phyloP scores from a whole-genome alignment of 2,113 vertebrate genomes.

The Hirundichthys speculiger region DNA sequence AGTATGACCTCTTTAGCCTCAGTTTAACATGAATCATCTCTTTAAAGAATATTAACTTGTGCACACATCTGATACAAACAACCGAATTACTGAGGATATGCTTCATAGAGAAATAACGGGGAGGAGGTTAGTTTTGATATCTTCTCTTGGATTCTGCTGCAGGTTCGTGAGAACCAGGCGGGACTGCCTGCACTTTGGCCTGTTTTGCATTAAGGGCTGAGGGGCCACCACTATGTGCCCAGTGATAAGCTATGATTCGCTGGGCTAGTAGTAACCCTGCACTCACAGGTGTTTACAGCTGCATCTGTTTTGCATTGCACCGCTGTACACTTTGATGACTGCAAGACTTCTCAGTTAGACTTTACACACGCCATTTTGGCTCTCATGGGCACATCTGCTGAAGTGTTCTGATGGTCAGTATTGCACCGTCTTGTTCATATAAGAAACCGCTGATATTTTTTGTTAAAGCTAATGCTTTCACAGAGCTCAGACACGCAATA shows the following conservation, averaged over 20 bases:
- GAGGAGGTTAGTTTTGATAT: slow-evolving; percentile 39
- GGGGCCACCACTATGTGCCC: slow-evolving; percentile 66
- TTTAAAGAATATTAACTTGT: slow-evolving; percentile 28
- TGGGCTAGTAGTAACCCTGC: slow-evolving; percentile 54
- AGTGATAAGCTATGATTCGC: slow-evolving; percentile 64
- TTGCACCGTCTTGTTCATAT: slow-evolving; percentile 1
- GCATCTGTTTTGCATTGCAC: slow-evolving; percentile 75
- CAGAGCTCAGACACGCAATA: background rate
- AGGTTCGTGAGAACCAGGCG: slow-evolving; percentile 63
- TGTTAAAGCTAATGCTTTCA: background rate
- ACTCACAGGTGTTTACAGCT: slow-evolving; percentile 80
- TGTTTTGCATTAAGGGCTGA: slow-evolving; percentile 76
- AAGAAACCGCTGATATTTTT: background rate
- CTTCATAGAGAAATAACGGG: slow-evolving; percentile 44
- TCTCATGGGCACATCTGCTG: slow-evolving; percentile 37
- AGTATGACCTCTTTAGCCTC: slow-evolving; percentile 16
- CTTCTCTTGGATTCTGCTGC: slow-evolving; percentile 30
- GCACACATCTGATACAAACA: slow-evolving; percentile 26
- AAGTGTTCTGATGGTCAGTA: slow-evolving; percentile 8
- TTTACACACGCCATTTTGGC: slow-evolving; percentile 45
- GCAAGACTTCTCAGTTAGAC: slow-evolving; percentile 38
- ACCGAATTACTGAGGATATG: slow-evolving; percentile 31
- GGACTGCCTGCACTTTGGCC: slow-evolving; percentile 50
- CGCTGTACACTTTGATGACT: slow-evolving; percentile 48
- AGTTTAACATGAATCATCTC: slow-evolving; percentile 19